phyloP scores from a whole-genome alignment of 2,113 vertebrate genomes.

The Chloroceryle aenea region DNA sequence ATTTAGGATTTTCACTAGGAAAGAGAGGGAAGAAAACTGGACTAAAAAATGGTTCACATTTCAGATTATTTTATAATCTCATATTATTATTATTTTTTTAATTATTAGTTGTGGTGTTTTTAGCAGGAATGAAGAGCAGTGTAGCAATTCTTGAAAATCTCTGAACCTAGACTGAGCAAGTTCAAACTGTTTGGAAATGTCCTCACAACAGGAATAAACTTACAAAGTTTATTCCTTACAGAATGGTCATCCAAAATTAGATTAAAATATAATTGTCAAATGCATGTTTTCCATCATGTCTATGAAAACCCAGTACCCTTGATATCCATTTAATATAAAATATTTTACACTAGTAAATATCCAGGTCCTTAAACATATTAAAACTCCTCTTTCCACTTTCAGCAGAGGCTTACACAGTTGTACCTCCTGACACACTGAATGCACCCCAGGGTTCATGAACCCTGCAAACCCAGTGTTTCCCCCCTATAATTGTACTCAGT shows the following conservation, averaged over 20 bases:
- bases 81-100: neutral
- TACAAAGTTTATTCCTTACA: neutral
- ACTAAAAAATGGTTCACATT: neutral
- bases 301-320: neutral
- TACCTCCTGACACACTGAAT: neutral
- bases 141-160: neutral
- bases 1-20: neutral
- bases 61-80: neutral
- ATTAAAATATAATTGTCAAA: neutral
- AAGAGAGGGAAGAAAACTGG: neutral
- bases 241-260: neutral
- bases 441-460: fast-evolving
- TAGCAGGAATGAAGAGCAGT: neutral
- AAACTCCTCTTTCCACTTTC: neutral
- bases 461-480: neutral
- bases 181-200: neutral
- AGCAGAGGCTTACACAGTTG: neutral
- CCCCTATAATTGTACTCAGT: neutral
- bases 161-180: neutral
- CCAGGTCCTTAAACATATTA: neutral
- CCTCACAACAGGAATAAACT: neutral
- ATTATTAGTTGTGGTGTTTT: neutral
- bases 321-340: neutral
- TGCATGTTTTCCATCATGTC: neutral
- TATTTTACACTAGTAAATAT: neutral